Base-by-base conservation (phyloP, 2,797 vertebrate genomes). In the Momotus momota region DNA sequence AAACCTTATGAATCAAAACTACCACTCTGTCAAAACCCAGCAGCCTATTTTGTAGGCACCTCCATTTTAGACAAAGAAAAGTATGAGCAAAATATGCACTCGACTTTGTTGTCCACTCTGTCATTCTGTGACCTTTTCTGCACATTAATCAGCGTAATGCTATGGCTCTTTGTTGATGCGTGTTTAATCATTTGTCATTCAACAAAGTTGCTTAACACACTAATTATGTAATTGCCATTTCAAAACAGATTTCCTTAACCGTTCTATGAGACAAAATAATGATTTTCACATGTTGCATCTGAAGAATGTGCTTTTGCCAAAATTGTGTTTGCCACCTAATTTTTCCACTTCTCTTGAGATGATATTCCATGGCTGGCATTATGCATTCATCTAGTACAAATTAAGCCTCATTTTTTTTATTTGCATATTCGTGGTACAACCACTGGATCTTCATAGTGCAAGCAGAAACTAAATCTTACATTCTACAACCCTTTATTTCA, bases 141-240 rank as follows among this genome's bases (percentile, higher is more conserved):
- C 33, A 65, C 67, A 14, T 58, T 72, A 29, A 73, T 75, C 40
- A 58, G 66, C 95, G 62, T 46, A 81, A 61, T 71, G 12, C 60
- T 69, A 1, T 64, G n/a, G 61, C 82, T 91, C 64, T 85, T 85
- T 71, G 62, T 78, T 94, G 85, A 62, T 89, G 60, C 5, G 10
- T 43, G 38, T 87, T 95, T 96, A 91, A 80, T 73, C 60, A 77
- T 62, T 94, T 94, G 67, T 95, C 94, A 69, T 91, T 94, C 75
- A 73, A 2, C 70, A 66, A 94, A 85, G 78, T 94, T 95, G 58
- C 89, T 83, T 93, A 95, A 86, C 77, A 82, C 54, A 23, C 83
- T 94, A 88, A 95, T 94, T 95, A 83, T 79, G 70, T 94, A 96
- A 96, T 93, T 94, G 88, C n/a, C 72, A 70, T 96, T 95, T 95